A percentile compares a stretch with the other conserved stretches of the same genome.
These are phyloP conservation scores for Sipha maydis DNA, from an alignment of 2,888 invertebrate species.

Conservation along the genomic window DNA sequence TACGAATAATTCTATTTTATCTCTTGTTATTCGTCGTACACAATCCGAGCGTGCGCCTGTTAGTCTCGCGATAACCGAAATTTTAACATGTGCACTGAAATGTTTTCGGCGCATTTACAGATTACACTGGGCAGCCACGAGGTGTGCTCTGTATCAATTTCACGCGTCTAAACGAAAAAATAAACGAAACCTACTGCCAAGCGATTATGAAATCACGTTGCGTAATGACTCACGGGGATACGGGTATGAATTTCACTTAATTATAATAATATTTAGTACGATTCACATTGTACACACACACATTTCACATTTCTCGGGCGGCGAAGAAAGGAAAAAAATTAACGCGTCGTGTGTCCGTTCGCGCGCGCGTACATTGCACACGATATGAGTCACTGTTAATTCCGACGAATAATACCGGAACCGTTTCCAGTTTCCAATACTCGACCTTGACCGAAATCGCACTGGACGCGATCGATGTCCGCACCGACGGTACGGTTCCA, in stretches of 20 bases:
- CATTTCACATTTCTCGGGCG: neutral
- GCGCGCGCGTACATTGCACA: neutral
- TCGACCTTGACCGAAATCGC: conserved; percentile 46
- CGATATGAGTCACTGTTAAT: conserved; percentile 41
- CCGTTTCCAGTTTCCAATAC: conserved; percentile 30
- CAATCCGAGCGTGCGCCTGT: no score
- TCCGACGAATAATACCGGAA: conserved; percentile 39
- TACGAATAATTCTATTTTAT: no score
- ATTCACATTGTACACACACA: no score
- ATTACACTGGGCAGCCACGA: no score
- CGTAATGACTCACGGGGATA: neutral
- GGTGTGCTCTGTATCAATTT: no score
- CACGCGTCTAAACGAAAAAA: no score
- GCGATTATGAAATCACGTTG: neutral
- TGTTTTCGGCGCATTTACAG: no score
- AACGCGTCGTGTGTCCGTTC: neutral
- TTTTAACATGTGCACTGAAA: no score
- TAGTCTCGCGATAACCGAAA: no score
- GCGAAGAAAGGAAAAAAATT: neutral
- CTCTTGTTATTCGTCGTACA: no score
- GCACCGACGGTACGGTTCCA: neutral
- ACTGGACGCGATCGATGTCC: neutral
- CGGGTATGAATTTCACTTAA: neutral
- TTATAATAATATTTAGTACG: neutral
- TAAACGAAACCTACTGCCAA: no score